Conservation (phyloP, 2,797 vertebrate species). For the Champsocephalus gunnari region DNA sequence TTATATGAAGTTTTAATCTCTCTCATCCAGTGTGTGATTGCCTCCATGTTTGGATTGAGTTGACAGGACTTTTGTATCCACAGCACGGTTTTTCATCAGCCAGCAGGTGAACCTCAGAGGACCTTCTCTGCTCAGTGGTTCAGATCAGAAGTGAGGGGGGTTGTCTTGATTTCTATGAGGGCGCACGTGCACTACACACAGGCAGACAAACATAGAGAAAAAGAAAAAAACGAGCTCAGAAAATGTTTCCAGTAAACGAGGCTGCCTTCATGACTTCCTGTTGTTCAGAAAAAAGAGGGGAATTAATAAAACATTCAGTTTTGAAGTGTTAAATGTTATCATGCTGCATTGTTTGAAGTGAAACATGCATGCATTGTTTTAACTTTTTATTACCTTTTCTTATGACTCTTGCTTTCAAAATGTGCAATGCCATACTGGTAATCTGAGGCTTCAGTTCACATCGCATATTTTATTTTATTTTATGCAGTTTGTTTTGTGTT, state of each 20-base stretch:
- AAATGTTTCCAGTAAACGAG: constrained; percentile 46
- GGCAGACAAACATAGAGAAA: neutral
- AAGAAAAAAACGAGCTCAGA: neutral
- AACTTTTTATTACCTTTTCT: too few species aligned
- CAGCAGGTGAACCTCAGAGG: constrained; percentile 38
- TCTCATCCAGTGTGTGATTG: constrained; percentile 12
- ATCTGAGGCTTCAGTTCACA: neutral
- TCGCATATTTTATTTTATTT: neutral
- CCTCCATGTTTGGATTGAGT: constrained; percentile 24
- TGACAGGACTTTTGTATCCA: constrained; percentile 42
- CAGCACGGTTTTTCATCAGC: constrained; percentile 5
- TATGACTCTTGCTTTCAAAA: too few species aligned
- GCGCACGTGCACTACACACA: constrained; percentile 16
- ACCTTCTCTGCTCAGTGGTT: constrained; percentile 12
- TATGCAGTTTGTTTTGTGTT: neutral
- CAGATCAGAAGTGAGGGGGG: constrained; percentile 31
- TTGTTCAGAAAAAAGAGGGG: constrained; percentile 41
- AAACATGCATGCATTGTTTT: too few species aligned
- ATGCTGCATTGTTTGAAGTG: too few species aligned
- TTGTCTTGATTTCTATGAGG: constrained; percentile 23
- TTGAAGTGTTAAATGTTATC: too few species aligned
- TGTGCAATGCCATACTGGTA: too few species aligned
- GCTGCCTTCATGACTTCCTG: constrained; percentile 41
- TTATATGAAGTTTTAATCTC: constrained; percentile 34
- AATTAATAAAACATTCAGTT: constrained; percentile 42